A percentile compares a stretch with the other conserved stretches of the same genome.
Evolutionary conservation across 2,113 vertebrate genomes (phyloP).

Genomic region (Bostrychus sinensis): DNA sequence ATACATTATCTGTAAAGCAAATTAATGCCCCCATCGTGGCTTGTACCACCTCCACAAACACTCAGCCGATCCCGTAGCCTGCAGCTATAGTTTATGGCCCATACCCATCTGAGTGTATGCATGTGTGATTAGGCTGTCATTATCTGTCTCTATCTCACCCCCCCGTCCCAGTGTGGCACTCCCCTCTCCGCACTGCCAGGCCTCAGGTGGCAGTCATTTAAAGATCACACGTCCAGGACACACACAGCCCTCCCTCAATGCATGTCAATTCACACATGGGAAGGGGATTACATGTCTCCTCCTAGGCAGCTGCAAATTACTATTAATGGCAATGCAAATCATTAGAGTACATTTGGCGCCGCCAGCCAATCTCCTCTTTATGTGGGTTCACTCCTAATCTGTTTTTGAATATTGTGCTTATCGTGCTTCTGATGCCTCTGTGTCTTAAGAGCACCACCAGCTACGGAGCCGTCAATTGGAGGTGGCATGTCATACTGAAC

Average conservation of each 20-base stretch:
- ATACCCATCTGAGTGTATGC: slow-evolving; percentile 44
- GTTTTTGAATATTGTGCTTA: slow-evolving; percentile 61
- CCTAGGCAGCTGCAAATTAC: slow-evolving; percentile 75
- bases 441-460: slow-evolving; percentile 45
- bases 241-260: slow-evolving; percentile 68
- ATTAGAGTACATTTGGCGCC: slow-evolving; percentile 66
- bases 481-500: slow-evolving; percentile 58
- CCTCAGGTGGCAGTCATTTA: slow-evolving; percentile 84
- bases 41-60: slow-evolving; percentile 64
- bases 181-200: slow-evolving; percentile 59
- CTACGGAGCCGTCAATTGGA: slow-evolving; percentile 60
- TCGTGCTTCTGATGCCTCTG: slow-evolving; percentile 45
- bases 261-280: slow-evolving; percentile 80
- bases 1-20: slow-evolving; percentile 66
- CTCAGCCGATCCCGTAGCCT: slow-evolving; percentile 55
- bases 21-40: slow-evolving; percentile 46
- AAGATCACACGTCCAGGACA: slow-evolving; percentile 80
- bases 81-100: slow-evolving; percentile 62
- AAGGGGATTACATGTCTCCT: slow-evolving; percentile 74
- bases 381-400: slow-evolving; percentile 64
- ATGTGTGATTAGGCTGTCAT: slow-evolving; percentile 68
- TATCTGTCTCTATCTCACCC: slow-evolving; percentile 62
- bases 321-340: slow-evolving; percentile 80
- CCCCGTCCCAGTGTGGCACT: slow-evolving; percentile 54
- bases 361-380: slow-evolving; percentile 60